Evolutionary conservation across 1,140 invertebrate genomes (phyloP), one percentile per base, ranked within the genome.

Genomic region (Propsilocerus akamusi): DNA sequence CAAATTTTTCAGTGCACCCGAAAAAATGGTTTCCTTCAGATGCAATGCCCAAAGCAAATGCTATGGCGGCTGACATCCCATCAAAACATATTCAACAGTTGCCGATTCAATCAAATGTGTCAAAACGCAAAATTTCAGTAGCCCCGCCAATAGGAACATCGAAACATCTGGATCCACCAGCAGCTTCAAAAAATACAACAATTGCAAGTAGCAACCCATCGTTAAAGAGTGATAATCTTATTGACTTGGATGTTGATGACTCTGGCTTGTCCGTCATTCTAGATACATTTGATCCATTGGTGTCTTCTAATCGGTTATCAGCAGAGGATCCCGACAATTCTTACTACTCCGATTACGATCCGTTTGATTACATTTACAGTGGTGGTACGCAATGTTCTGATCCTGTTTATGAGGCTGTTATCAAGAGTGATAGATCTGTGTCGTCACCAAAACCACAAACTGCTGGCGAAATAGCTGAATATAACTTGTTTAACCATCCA

Each of bases 261-360:
- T 1, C 2, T 5, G 22, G 10, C 8, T 41, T 41, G 5, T 6
- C 20, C 14, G 32, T 17, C 7, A 23, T 50, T 14, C 23, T 37
- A 11, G 8, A 25, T 37, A 22, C 32, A 12, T 47, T 46, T 46
- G 37, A 41, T 41, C 34, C 34, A 20, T 20, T 50, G 55, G 53
- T 46, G 20, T 60, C 64, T 55, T 67, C 71, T 48, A 58, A 58
- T 7, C n/a, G n/a, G n/a, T n/a, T n/a, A n/a, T n/a, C n/a, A n/a
- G 67, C 70, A 25, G 79, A 77, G 49, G 72, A 79, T 52, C 69
- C 73, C 54, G 73, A 71, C 41, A 74, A 74, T 49, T 85, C 80
- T 51, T 79, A 88, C 49, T 89, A 91, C 58, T 81, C 87, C 56
- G 80, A 83, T 51, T 88, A 86, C 60, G 84, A 91, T 67, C 86